Evolutionary conservation across 2,797 vertebrate genomes (phyloP), one percentile per base, ranked within the genome.

Genomic region (Falco novaeseelandiae): DNA sequence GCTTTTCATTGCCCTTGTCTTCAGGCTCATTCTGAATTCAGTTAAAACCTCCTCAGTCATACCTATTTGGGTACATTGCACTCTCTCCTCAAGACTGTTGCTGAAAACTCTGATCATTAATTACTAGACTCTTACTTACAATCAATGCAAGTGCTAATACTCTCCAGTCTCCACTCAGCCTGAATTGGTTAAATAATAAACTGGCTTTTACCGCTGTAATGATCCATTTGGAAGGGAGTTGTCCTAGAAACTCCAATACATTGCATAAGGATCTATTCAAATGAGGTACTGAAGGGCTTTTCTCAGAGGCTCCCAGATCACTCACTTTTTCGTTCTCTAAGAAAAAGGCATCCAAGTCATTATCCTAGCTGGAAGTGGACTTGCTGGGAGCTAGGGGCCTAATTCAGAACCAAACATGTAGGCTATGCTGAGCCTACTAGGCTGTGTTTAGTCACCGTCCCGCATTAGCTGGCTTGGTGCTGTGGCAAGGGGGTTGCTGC

Each of bases 101-200:
- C 87, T 83, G 95, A 93, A 96, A 96, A 96, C 59, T 95, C 96
- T 58, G 84, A 91, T 93, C 94, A 91, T 95, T 96, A 97, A 97
- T 97, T 97, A 93, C 91, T 81, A 86, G 92, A 92, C 54, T 94
- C 83, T 92, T 93, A 92, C 87, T 87, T 89, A 91, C 69, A 96
- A 96, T 96, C 94, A 97, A 90, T 94, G 84, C 74, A 92, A 96
- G 87, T 91, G 84, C 84, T 92, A 93, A 96, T 89, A 87, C 54
- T 89, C 69, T 95, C 91, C 83, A 86, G 69, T 84, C 91, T 94
- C 80, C 72, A 79, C 80, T 96, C 89, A 94, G 87, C 29, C 72
- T 93, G 93, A 96, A 96, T 88, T 91, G 84, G 93, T 95, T 95
- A 95, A 96, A 95, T 97, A 97, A 95, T 96, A 95, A 93, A 96